Percentiles rank a stretch among this genome's conserved stretches.
Conservation (phyloP, 2,797 vertebrate species). For the Cuniculus paca region DNA sequence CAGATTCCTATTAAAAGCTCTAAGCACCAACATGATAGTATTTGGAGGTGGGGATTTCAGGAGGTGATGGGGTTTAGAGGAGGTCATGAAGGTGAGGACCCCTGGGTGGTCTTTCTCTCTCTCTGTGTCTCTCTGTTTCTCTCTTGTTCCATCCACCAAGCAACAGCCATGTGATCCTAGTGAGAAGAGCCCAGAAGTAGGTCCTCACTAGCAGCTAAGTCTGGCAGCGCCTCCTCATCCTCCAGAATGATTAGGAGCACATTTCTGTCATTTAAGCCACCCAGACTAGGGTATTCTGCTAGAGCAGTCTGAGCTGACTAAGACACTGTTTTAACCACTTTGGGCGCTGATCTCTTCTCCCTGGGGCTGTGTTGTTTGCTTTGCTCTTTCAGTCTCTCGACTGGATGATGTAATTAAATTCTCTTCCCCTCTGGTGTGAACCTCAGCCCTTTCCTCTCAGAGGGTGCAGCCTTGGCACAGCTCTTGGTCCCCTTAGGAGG, state of each 20-base stretch:
- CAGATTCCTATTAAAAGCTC: not conserved
- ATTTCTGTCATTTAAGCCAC: too few species aligned
- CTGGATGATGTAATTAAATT: not conserved
- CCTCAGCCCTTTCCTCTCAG: not conserved
- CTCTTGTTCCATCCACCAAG: fast-evolving
- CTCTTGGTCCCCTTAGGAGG: not conserved
- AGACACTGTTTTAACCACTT: too few species aligned
- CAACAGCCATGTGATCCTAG: not conserved
- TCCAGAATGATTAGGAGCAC: not conserved
- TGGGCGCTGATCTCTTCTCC: too few species aligned
- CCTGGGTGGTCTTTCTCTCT: not conserved
- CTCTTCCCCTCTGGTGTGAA: not conserved
- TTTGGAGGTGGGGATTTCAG: not conserved
- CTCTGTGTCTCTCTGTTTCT: fast-evolving
- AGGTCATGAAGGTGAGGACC: not conserved
- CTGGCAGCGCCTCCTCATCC: too few species aligned
- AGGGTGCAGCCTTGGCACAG: not conserved
- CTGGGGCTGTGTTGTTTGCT: not conserved
- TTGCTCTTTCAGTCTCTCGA: not conserved
- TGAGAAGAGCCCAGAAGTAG: not conserved
- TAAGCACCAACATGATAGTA: not conserved
- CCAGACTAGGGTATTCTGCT: not conserved
- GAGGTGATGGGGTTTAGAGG: not conserved
- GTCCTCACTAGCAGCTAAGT: not conserved
- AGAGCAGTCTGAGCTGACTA: too few species aligned